These are phyloP conservation scores for Adelphocoris suturalis DNA, from an alignment of 2,888 invertebrate species.

Conservation along the genomic window DNA sequence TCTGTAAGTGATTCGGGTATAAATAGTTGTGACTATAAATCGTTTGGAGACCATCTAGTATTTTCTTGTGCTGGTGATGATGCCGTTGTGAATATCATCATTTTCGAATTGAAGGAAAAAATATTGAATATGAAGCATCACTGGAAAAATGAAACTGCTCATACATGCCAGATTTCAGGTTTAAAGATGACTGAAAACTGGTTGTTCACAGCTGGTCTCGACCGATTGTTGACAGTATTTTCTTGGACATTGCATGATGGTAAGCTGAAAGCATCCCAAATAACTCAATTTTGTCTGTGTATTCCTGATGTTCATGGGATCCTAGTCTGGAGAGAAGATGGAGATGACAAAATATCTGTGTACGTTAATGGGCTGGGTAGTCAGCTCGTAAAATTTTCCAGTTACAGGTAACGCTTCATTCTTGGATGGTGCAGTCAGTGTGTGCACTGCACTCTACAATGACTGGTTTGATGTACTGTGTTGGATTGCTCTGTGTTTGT, in stretches of 20 bases:
- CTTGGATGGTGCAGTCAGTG: too few relatives aligned
- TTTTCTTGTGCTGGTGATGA: constrained; percentile 45
- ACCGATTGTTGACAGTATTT: constrained; percentile 45
- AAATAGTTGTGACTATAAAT: constrained; percentile 57
- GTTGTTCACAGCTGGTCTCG: constrained; percentile 56
- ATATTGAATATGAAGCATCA: neutral
- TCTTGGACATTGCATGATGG: neutral
- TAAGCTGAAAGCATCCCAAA: neutral
- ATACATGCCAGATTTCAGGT: constrained; percentile 49
- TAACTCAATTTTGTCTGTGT: neutral
- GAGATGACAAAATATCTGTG: neutral
- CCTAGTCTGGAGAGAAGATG: neutral
- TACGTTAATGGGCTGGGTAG: constrained; percentile 52
- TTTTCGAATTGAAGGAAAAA: neutral
- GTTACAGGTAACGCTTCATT: neutral
- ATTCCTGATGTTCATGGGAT: constrained; percentile 61
- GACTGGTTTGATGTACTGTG: too few relatives aligned
- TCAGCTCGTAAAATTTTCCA: constrained; percentile 46
- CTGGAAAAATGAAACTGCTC: constrained; percentile 26
- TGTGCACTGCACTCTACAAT: too few relatives aligned
- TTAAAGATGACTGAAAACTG: constrained; percentile 30
- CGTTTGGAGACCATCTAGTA: neutral
- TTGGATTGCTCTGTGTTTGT: too few relatives aligned
- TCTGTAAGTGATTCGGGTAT: constrained; percentile 34
- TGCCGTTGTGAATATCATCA: neutral